Evolutionary conservation across 2,113 vertebrate species (phyloP).

Genomic region (Gyps fulvus): DNA sequence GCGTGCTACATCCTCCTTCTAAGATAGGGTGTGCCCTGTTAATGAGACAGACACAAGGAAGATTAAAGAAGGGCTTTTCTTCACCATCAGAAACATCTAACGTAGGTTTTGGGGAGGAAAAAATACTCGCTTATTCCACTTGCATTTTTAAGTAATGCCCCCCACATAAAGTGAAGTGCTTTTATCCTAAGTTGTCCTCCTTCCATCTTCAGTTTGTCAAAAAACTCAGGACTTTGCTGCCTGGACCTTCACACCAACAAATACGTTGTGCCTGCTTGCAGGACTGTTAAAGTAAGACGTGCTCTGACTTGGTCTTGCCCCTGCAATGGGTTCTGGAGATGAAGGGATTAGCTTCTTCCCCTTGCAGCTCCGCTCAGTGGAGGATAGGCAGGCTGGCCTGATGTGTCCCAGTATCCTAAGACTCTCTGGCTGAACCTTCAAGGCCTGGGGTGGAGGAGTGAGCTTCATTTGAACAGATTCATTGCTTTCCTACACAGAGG

Average conservation of each 20-base stretch:
- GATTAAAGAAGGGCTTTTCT: neutral
- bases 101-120: neutral
- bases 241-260: neutral
- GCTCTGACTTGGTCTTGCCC: neutral
- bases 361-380: neutral
- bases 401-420: neutral
- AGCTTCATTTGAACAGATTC: neutral
- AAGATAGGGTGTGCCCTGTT: neutral
- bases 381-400: neutral
- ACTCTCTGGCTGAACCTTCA: neutral
- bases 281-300: neutral
- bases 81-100: neutral
- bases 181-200: neutral
- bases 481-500: neutral
- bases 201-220: neutral
- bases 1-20: neutral
- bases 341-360: neutral
- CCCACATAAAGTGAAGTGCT: neutral
- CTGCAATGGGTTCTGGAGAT: fast-evolving
- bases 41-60: neutral
- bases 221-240: neutral
- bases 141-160: neutral
- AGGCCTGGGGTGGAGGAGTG: neutral
- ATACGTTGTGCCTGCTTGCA: neutral
- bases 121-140: neutral